These are phyloP conservation scores for Lacerta viridis DNA, from an alignment of 2,797 vertebrate genomes.

Conservation along the genomic window DNA sequence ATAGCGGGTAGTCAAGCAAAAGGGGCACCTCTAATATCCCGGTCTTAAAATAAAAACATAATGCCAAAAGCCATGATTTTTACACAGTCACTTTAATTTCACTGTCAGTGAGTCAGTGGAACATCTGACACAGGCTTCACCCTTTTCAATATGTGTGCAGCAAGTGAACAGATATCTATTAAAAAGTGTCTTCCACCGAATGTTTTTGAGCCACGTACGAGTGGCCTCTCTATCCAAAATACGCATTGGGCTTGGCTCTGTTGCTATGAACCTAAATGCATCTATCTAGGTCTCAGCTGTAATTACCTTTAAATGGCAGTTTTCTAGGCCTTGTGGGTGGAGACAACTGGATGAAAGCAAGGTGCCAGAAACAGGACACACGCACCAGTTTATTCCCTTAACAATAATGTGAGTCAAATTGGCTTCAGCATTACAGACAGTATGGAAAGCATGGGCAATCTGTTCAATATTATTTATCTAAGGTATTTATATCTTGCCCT, in stretches of 20 bases:
- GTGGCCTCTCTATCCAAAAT: background rate
- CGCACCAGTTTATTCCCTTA: no score
- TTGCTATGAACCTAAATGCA: background rate
- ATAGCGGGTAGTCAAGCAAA: background rate
- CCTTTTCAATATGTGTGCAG: background rate
- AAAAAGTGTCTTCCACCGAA: background rate
- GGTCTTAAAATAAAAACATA: background rate
- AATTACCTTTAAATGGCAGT: background rate
- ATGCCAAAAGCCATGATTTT: background rate
- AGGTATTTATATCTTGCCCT: no score
- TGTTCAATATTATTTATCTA: background rate
- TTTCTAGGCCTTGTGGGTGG: background rate
- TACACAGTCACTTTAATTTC: background rate
- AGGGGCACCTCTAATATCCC: background rate
- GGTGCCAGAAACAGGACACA: background rate
- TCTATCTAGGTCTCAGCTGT: background rate
- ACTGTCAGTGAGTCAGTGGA: background rate
- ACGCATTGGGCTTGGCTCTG: background rate
- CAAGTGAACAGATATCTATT: background rate
- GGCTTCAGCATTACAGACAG: background rate
- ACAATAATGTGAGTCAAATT: background rate
- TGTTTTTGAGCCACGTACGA: background rate
- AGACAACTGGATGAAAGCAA: background rate
- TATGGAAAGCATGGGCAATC: no score
- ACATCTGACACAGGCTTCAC: background rate